Base-by-base conservation (phyloP, 92 coral and sea anemone genomes). In the Palythoa caribaeorum region DNA sequence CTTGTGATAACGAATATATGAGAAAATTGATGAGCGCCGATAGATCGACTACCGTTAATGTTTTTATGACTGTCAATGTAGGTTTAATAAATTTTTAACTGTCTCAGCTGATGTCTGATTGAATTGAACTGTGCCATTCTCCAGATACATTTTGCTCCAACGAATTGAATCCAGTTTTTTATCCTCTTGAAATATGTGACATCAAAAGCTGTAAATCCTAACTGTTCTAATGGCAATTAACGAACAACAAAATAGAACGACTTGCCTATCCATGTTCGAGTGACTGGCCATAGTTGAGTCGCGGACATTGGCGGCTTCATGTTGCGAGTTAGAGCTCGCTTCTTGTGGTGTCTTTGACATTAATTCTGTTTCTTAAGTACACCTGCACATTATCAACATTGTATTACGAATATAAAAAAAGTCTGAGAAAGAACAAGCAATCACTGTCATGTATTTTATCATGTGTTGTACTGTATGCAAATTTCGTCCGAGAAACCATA, bases 301-400 rank as follows among this genome's bases (percentile, higher is more conserved):
- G 28, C 28, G 28, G 28, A 28, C 28, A 28, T 40, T 60, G 2
- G 85, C 16, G 0, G 38, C 57, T 20, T n/a, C 85, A 40, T 80
- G 65, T 14, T 65, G 85, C 73, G 60, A 80, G 85, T 19, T 20
- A 1, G 85, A 20, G 44, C 60, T 80, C 85, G 85, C 75, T 80
- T 80, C 85, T 12, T 17, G 74, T n/a, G 85, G 85, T 13, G 85
- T 80, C 53, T 80, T 80, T 39, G 85, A 80, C 85, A 80, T 80
- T n/a, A 77, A 15, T 52, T 63, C 9, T 80, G 36, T 51, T 50
- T 16, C 35, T 12, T 3, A 13, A 40, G 17, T 16, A 80, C 36
- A 80, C 6, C 17, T 20, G n/a, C 38, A 40, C 59, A 14, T 3
- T n/a, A 5, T 11, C 20, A 16, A 3, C 38, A 62, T 66, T 63